Evolutionary conservation across 2,888 invertebrate species (phyloP).

Genomic region (Subacronicta megacephala): DNA sequence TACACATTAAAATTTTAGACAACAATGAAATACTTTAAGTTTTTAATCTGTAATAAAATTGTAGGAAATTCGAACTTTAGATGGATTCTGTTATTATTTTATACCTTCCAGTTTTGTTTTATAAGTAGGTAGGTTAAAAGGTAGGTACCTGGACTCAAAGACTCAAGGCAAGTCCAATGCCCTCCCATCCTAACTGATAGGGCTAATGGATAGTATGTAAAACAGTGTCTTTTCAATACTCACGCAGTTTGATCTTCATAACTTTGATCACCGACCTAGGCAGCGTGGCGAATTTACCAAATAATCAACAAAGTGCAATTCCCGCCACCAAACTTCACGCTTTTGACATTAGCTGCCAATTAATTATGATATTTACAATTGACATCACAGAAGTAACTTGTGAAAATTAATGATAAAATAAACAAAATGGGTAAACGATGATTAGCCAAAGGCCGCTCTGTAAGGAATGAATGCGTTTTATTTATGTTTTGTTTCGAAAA

Average conservation of each 20-base stretch:
- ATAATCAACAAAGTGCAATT: constrained; percentile 67
- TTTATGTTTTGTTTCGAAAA: constrained; percentile 77
- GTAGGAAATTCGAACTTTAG: no score
- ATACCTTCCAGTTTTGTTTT: no score
- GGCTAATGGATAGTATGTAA: neutral
- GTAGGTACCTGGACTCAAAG: no score
- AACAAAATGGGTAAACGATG: constrained; percentile 56
- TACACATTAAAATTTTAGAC: no score
- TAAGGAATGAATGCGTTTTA: constrained; percentile 66
- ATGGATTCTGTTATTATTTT: no score
- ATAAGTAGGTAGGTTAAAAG: no score
- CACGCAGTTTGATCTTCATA: constrained; percentile 88
- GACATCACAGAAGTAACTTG: constrained; percentile 59
- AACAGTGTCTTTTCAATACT: constrained; percentile 60
- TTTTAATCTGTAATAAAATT: no score
- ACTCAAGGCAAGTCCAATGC: neutral
- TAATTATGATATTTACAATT: constrained; percentile 58
- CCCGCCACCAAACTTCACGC: constrained; percentile 73
- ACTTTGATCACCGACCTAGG: constrained; percentile 87
- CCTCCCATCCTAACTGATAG: constrained; percentile 2
- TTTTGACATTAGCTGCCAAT: constrained; percentile 72
- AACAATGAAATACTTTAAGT: no score
- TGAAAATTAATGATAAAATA: constrained; percentile 51
- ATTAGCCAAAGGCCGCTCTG: constrained; percentile 60
- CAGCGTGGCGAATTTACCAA: constrained; percentile 82